Evolutionary conservation across 2,113 vertebrate species (phyloP), one percentile per base, ranked within the genome.

Genomic region (Willisornis vidua): DNA sequence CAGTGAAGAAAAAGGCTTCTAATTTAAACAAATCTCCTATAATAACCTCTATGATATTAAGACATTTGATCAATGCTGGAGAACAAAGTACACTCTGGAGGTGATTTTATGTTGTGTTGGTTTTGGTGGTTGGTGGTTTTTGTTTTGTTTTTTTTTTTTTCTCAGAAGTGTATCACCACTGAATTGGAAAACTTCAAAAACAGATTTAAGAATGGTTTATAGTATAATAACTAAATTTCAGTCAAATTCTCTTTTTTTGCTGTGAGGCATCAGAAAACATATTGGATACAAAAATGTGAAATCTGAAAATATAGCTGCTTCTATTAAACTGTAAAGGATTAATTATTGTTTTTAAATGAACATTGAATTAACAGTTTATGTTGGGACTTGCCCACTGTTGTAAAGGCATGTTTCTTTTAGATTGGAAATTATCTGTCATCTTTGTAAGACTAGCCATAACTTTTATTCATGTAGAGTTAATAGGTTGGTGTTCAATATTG

Each of bases 21-120:
- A 89, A 87, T 94, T 92, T 87, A 71, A 93, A 94, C 54, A 72
- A 93, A 90, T 63, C 59, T 95, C 62, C n/a, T 77, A 7, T 85
- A 93, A 79, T 79, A 92, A 58, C 55, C n/a, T 82, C 25, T 58
- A 52, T 3, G 1, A 46, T 58, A 89, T 57, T 55, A 91, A 87
- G 72, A 85, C 49, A 70, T 73, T 92, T 68, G 55, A 85, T 97
- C 89, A 93, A 71, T 93, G 51, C 14, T 82, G 37, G 26, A 87
- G 87, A 91, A 31, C 37, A 82, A 85, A 80, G 39, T 39, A 19
- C 23, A 70, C 29, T 68, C 14, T 39, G 22, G 70, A 66, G 26
- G 7, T 43, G 87, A 13, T 17, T 89, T 61, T 57, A 13, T 62
- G 31, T 4, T 14, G 8, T 0, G 20, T 13, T 43, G 41, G 41